These are phyloP conservation scores for Lobophora halterata DNA, from an alignment of 2,888 invertebrate species.

Conservation along the genomic window DNA sequence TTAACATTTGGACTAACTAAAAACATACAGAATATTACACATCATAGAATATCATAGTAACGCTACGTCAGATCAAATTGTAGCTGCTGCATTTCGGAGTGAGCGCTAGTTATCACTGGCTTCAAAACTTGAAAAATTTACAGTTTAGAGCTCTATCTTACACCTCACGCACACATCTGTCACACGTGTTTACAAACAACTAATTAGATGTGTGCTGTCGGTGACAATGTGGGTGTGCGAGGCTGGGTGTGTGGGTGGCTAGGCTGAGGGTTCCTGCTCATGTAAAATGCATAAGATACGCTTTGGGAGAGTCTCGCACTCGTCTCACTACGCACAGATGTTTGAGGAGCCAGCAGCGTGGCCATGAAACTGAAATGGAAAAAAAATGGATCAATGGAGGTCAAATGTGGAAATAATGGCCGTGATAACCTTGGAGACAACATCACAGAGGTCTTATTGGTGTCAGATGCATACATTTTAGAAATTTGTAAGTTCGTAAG, in stretches of 20 bases:
- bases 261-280: slow-evolving; percentile 59
- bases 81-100: too few species aligned
- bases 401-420: neutral
- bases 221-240: slow-evolving; percentile 41
- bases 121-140: slow-evolving; percentile 17
- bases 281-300: slow-evolving; percentile 85
- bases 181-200: slow-evolving; percentile 69
- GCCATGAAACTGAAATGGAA: slow-evolving; percentile 52
- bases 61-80: too few species aligned
- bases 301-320: slow-evolving; percentile 62
- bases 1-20: too few species aligned
- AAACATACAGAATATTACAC: too few species aligned
- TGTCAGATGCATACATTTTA: too few species aligned
- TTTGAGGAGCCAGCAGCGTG: slow-evolving; percentile 61
- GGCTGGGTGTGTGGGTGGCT: slow-evolving; percentile 40
- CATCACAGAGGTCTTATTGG: too few species aligned
- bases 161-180: slow-evolving; percentile 40
- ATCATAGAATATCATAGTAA: too few species aligned
- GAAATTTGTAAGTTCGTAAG: too few species aligned
- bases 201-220: slow-evolving; percentile 62
- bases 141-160: slow-evolving; percentile 34
- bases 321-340: slow-evolving; percentile 69
- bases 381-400: slow-evolving; percentile 29
- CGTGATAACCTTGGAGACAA: too few species aligned
- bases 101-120: too few species aligned